Evolutionary conservation across 2,797 vertebrate genomes (phyloP).

Genomic region (Lithobates sylvaticus): DNA sequence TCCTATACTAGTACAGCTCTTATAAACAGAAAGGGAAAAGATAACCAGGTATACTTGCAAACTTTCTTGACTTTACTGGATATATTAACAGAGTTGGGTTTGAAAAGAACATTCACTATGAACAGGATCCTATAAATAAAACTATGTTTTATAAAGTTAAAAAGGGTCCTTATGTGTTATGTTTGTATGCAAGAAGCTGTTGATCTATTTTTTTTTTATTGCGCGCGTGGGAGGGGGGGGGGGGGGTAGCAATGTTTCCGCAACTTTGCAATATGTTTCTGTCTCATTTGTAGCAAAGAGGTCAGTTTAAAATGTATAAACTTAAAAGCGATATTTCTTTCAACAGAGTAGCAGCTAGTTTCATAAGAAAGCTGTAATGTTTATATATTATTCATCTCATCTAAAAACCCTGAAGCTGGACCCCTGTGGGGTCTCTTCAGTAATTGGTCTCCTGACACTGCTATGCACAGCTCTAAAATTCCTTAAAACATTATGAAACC

Average conservation of each 20-base stretch:
- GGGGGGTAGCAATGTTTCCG: slow-evolving; percentile 20
- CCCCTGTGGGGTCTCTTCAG: slow-evolving; percentile 73
- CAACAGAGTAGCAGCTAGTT: slow-evolving; percentile 71
- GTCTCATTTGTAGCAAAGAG: slow-evolving; percentile 15
- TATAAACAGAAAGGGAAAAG: no score
- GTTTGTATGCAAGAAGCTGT: not conserved
- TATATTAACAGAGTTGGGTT: no score
- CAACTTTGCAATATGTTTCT: slow-evolving; percentile 20
- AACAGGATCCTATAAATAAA: no score
- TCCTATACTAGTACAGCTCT: no score
- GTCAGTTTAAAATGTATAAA: slow-evolving; percentile 66
- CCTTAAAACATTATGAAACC: slow-evolving; percentile 72
- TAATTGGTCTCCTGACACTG: slow-evolving; percentile 79
- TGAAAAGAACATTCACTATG: no score
- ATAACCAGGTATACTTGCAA: no score
- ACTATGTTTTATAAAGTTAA: no score
- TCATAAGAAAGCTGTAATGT: slow-evolving; percentile 73
- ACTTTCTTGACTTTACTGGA: no score
- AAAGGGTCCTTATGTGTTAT: not conserved
- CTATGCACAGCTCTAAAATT: slow-evolving; percentile 69
- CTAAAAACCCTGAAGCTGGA: slow-evolving; percentile 75
- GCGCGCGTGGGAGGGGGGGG: no score
- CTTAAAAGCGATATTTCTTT: slow-evolving; percentile 70
- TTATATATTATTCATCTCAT: slow-evolving; percentile 83
- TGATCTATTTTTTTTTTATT: not conserved